Evolutionary conservation across 1,140 invertebrate species (phyloP), one percentile per base, ranked within the genome.

Genomic region (Carcinoscorpius rotundicauda): DNA sequence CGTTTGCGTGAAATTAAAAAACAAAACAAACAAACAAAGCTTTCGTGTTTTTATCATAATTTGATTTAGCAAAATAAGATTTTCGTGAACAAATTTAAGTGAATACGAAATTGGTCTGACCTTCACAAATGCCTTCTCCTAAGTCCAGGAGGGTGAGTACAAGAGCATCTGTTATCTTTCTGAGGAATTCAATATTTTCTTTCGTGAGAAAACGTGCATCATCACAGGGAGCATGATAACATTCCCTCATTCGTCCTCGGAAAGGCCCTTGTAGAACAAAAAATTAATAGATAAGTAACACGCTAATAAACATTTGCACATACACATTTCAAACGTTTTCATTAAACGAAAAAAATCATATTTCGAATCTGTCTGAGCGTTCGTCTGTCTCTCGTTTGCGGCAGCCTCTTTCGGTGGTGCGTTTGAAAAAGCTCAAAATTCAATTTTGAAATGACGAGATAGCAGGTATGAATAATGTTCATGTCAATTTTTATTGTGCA

Each of bases 201-300:
- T 66, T 66, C 6, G 66, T 68, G 10, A 72, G 53, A 10, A 64
- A 63, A 6, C 62, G 64, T 6, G 63, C 61, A 60, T 71, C 67
- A 55, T 79, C 78, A 68, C 78, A 79, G 10, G 69, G 64, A 6
- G 69, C 68, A 64, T 79, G 78, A 67, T 79, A 79, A 63, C 78
- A 79, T 52, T 75, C 61, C 59, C 71, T 70, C 76, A 78, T 77
- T 53, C 71, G 66, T 3, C 78, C 78, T 63, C 78, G 66, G 60
- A 73, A 78, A n/a, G 78, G 78, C 29, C 77, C 76, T 77, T 60
- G 48, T 64, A 70, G 53, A 64, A 57, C 6, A 59, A 52, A 11
- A 50, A 58, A 9, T 9, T 55, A 5, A 59, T n/a, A 29, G 29
- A 29, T 29, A 29, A 29, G 29, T 29, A 29, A 29, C 0, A 29